Evolutionary conservation across 2,113 vertebrate species (phyloP).

Genomic region (Sturnira hondurensis): DNA sequence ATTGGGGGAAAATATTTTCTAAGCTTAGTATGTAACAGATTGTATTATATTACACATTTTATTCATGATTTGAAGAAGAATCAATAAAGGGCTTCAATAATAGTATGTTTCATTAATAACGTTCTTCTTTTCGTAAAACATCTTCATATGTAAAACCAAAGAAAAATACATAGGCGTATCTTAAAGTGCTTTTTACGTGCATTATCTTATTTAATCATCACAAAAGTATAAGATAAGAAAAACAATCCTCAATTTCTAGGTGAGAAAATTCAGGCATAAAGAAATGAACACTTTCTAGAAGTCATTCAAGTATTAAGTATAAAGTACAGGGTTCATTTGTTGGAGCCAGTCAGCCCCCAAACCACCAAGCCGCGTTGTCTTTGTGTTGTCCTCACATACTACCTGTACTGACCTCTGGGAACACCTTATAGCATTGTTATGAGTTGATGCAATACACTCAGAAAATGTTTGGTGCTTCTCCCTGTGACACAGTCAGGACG

Average conservation of each 20-base stretch:
- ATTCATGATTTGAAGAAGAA: constrained; percentile 54
- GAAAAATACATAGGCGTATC: background rate
- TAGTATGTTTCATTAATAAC: constrained; percentile 56
- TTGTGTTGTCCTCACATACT: fast-evolving
- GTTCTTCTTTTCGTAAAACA: constrained; percentile 20
- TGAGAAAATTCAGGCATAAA: background rate
- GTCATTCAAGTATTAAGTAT: background rate
- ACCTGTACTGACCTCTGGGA: background rate
- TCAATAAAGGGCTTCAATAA: constrained; percentile 29
- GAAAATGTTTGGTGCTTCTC: background rate
- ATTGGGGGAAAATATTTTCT: constrained; percentile 62
- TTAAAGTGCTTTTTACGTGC: constrained; percentile 20
- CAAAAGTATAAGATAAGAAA: constrained; percentile 17
- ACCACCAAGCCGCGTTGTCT: background rate
- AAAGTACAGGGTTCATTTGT: background rate
- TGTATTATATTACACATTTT: constrained; percentile 50
- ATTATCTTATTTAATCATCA: constrained; percentile 44
- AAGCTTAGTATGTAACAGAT: constrained; percentile 58
- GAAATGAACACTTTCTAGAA: constrained; percentile 26
- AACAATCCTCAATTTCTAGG: constrained; percentile 18
- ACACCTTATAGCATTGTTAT: background rate
- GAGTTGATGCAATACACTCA: background rate
- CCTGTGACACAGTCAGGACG: background rate
- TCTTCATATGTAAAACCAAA: constrained; percentile 29
- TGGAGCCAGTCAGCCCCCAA: background rate